Conservation (phyloP, 2,888 invertebrate species). For the Heliconius erato region DNA sequence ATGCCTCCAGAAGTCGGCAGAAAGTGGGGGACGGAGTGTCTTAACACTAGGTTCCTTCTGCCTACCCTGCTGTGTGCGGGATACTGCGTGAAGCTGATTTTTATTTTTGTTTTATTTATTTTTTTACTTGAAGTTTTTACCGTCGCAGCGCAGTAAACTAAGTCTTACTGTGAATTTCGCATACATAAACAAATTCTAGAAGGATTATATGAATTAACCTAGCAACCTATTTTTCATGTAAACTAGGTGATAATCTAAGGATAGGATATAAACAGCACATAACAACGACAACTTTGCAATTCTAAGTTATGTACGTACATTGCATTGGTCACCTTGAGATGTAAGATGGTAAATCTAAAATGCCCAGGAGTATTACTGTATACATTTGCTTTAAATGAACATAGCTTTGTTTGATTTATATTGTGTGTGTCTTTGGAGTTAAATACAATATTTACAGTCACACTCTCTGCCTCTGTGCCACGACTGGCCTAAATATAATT, state of each 20-base stretch:
- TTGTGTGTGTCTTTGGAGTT: background rate
- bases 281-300: background rate
- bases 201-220: slow-evolving; percentile 4
- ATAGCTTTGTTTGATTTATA: no score
- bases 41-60: no score
- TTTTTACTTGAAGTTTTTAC: no score
- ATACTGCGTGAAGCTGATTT: no score
- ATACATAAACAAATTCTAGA: slow-evolving; percentile 7
- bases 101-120: no score
- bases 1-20: no score
- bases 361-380: background rate
- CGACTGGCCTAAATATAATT: no score
- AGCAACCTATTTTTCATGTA: slow-evolving; percentile 9
- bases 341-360: background rate
- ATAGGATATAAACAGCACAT: slow-evolving; percentile 1
- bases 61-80: no score
- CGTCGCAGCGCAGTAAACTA: background rate
- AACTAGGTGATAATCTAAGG: background rate
- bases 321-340: slow-evolving; percentile 2
- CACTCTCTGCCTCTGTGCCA: no score
- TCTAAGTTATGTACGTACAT: background rate
- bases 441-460: no score
- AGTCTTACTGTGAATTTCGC: background rate
- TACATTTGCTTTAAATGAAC: background rate
- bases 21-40: no score